Evolutionary conservation across 2,797 vertebrate genomes (phyloP).

Genomic region (Sebastolobus alascanus): DNA sequence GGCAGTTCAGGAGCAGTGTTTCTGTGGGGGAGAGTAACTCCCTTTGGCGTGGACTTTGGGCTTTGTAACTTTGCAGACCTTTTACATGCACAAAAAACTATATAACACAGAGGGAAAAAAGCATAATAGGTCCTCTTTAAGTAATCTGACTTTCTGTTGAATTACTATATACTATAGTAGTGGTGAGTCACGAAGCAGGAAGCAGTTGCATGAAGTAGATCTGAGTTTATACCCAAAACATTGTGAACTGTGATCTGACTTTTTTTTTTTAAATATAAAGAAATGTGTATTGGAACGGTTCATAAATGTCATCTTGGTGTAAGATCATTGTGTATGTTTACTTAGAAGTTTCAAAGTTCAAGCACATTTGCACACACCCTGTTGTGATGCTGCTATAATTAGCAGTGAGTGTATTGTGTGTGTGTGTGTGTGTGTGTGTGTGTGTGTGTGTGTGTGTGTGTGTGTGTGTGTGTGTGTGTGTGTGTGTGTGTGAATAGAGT

Average conservation of each 20-base stretch:
- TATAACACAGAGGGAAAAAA: no score
- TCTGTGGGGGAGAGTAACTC: no score
- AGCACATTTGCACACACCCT: slow-evolving; percentile 1
- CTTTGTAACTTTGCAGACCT: no score
- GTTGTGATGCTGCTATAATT: slow-evolving; percentile 22
- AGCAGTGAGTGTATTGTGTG: background rate
- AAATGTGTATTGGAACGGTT: background rate
- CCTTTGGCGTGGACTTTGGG: no score
- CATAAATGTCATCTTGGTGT: background rate
- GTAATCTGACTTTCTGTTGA: background rate
- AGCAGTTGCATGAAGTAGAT: background rate
- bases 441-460: slow-evolving; percentile 36
- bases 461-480: slow-evolving; percentile 33
- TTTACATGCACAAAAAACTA: no score
- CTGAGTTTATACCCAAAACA: background rate
- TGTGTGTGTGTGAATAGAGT: slow-evolving; percentile 22
- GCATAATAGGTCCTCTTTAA: no score
- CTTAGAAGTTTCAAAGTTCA: background rate
- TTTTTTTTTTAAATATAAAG: no score
- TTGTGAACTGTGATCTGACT: no score
- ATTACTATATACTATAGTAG: background rate
- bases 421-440: slow-evolving; percentile 37
- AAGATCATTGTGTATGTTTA: background rate
- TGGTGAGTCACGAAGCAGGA: background rate
- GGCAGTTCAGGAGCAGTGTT: no score